A percentile compares a stretch with the other conserved stretches of the same genome.
These are phyloP conservation scores for Camponotus floridanus DNA, from an alignment of 1,140 invertebrate species.

Conservation along the genomic window DNA sequence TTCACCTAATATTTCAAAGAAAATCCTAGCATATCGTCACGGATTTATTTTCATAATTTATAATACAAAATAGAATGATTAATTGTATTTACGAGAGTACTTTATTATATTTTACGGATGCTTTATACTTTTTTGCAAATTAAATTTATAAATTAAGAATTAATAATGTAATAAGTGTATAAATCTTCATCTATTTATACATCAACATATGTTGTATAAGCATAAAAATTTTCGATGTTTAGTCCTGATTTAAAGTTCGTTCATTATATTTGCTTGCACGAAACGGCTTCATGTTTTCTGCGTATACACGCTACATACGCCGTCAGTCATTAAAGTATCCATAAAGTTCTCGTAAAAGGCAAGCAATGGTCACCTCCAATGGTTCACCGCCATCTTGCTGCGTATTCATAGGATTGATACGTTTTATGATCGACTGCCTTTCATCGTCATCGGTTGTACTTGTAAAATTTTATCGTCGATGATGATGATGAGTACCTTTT, in stretches of 20 bases:
- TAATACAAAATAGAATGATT: neutral
- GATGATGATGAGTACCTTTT: neutral
- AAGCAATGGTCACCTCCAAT: constrained; percentile 36
- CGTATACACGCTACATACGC: constrained; percentile 7
- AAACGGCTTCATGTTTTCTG: constrained; percentile 27
- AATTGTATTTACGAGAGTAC: neutral
- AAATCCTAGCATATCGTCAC: neutral
- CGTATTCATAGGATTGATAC: constrained; percentile 51
- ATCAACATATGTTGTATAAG: neutral
- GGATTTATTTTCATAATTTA: constrained; percentile 1
- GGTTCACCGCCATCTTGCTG: constrained; percentile 52
- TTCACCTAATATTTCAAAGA: constrained; percentile 42
- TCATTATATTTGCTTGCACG: constrained; percentile 30
- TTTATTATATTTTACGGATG: constrained; percentile 2
- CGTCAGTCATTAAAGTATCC: constrained; percentile 48
- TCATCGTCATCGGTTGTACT: neutral
- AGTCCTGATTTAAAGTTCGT: neutral
- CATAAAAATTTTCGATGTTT: constrained; percentile 15
- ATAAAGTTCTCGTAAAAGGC: constrained; percentile 61
- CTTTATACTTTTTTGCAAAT: neutral
- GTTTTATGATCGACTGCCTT: constrained; percentile 41
- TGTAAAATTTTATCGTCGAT: neutral
- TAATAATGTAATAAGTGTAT: neutral
- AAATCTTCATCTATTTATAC: neutral
- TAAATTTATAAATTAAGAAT: neutral